Base-by-base conservation (phyloP, 2,888 invertebrate genomes). In the Pelosia muscerda region DNA sequence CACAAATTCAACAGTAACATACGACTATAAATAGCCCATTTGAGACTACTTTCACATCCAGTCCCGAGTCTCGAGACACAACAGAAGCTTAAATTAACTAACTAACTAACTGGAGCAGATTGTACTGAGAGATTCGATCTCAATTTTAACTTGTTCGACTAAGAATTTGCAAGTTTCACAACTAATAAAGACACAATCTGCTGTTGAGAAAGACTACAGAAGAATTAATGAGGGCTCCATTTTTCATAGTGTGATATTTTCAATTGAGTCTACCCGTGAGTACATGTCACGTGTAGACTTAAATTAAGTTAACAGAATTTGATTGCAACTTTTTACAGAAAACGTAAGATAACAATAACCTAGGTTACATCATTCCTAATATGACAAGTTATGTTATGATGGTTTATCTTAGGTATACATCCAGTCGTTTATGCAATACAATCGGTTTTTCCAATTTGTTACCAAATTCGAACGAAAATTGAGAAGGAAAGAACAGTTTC, bases 31-130 rank as follows among this genome's bases (percentile, higher is more conserved):
- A 28, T 26, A 56, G 61, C 59, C 49, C n/a, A 49, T n/a, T n/a
- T 66, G 8, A 49, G 22, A 69, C 73, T 49, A 76, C 81, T 79
- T 81, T 81, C 79, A 73, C 70, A 61, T 63, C 71, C 19, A 63
- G 63, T 59, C 61, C 53, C n/a, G 59, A 19, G 31, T n/a, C 62
- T 56, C 61, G 54, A 64, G 25, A 63, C 49, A 63, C 54, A 59
- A 9, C 26, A 56, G 57, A 25, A 58, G 49, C 57, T 58, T 28
- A 63, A 67, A 67, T 67, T 67, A 63, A 63, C 63, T 57, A n/a
- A n/a, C 34, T 56, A 49, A 26, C 22, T 62, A 66, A 66, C 63
- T 67, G 34, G 57, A 58, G 62, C 49, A 63, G 34, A 63, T 66
- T 62, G 49, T 62, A 49, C 53, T 1, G 31, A 57, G 66, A 67